Evolutionary conservation across 2,888 invertebrate genomes (phyloP).

Genomic region (Drosophila rellima): DNA sequence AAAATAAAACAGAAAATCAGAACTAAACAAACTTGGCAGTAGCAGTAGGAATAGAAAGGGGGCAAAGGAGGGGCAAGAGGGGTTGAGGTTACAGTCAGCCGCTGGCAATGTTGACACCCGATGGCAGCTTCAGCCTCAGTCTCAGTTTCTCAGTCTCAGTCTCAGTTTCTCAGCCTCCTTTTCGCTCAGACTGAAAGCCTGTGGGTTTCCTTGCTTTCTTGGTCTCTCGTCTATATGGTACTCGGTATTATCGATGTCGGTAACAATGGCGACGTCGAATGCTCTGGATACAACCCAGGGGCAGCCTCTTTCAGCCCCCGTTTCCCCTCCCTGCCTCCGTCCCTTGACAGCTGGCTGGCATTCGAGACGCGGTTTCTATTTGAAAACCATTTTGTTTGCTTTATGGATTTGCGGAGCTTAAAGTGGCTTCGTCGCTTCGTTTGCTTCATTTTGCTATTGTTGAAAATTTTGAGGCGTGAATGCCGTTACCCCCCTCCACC

Average conservation of each 20-base stretch:
- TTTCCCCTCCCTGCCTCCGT: background rate
- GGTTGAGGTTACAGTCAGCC: slow-evolving; percentile 25
- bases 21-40: slow-evolving; percentile 61
- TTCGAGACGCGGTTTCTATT: slow-evolving; percentile 73
- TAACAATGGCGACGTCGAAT: slow-evolving; percentile 71
- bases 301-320: background rate
- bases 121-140: slow-evolving; percentile 53
- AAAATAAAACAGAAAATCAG: slow-evolving; percentile 46
- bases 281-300: slow-evolving; percentile 16
- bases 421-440: slow-evolving; percentile 84
- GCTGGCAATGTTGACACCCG: slow-evolving; percentile 74
- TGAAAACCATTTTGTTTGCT: slow-evolving; percentile 84
- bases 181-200: background rate
- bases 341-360: slow-evolving; percentile 3
- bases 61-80: too few relatives aligned
- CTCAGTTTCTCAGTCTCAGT: background rate
- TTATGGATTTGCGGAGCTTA: slow-evolving; percentile 85
- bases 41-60: background rate
- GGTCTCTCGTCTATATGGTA: slow-evolving; percentile 64
- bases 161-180: slow-evolving; percentile 2
- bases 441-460: slow-evolving; percentile 82
- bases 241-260: slow-evolving; percentile 72
- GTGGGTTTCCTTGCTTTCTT: slow-evolving; percentile 33
- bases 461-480: slow-evolving; percentile 77
- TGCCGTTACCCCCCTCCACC: slow-evolving; percentile 10